Evolutionary conservation across 2,888 invertebrate species (phyloP).

Genomic region (Campoletis raptor): DNA sequence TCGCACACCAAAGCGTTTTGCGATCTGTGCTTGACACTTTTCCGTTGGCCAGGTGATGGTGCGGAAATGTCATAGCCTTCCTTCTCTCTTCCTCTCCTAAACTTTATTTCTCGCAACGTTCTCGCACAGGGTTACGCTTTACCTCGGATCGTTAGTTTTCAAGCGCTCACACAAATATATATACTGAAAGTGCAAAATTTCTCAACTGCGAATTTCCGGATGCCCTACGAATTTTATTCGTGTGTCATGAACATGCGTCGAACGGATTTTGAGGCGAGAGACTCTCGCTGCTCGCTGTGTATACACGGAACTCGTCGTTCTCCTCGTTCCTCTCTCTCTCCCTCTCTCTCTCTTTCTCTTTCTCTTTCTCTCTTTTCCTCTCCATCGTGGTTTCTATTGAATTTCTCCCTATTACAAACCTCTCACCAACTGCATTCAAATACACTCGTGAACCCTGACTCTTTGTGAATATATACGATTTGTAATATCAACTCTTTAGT

Average conservation of each 20-base stretch:
- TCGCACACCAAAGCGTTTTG: constrained; percentile 13
- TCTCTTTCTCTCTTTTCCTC: no score
- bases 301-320: constrained; percentile 6
- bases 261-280: constrained; percentile 32
- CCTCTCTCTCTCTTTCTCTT: background rate
- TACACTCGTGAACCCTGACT: background rate
- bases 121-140: constrained; percentile 19
- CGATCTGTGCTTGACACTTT: constrained; percentile 54
- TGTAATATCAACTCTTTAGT: background rate
- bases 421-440: constrained; percentile 8
- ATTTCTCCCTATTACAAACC: constrained; percentile 18
- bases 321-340: background rate
- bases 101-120: constrained; percentile 7
- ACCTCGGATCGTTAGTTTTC: constrained; percentile 54
- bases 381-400: constrained; percentile 35
- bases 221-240: constrained; percentile 41
- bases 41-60: constrained; percentile 53
- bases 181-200: constrained; percentile 50
- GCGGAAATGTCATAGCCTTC: constrained; percentile 56
- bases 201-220: constrained; percentile 48
- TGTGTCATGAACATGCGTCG: constrained; percentile 57
- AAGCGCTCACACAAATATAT: constrained; percentile 2
- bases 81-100: background rate
- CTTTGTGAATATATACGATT: background rate
- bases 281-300: background rate